Percentiles rank a stretch among this genome's conserved stretches.
Conservation (phyloP, 2,888 invertebrate species). For the Parnassius smintheus region DNA sequence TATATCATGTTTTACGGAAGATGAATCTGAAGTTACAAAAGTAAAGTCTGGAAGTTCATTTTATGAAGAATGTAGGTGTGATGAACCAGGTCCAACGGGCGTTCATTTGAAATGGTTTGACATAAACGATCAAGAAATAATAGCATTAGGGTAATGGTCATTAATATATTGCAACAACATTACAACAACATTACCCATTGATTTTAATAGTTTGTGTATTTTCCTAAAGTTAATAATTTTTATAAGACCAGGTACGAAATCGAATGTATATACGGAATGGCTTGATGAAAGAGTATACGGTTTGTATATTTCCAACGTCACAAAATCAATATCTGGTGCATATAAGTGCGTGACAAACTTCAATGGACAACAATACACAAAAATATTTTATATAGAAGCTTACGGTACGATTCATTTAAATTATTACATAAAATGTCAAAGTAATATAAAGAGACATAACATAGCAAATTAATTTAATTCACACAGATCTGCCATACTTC, state of each 20-base stretch:
- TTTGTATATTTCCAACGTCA: constrained; percentile 53
- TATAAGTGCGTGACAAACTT: constrained; percentile 57
- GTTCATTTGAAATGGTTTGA: constrained; percentile 54
- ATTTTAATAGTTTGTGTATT: constrained; percentile 19
- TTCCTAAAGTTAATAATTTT: constrained; percentile 57
- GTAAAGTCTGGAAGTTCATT: constrained; percentile 48
- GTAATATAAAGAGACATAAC: neutral
- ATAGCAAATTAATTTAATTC: neutral
- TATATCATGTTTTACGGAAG: constrained; percentile 50
- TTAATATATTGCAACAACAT: constrained; percentile 15
- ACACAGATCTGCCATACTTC: constrained; percentile 56
- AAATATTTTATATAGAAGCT: constrained; percentile 48
- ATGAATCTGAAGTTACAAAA: constrained; percentile 36
- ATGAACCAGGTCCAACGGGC: constrained; percentile 39
- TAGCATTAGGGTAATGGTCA: constrained; percentile 53
- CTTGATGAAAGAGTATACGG: constrained; percentile 42
- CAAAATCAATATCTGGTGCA: constrained; percentile 52
- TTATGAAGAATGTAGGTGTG: constrained; percentile 59
- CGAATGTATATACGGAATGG: constrained; percentile 54
- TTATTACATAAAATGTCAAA: constrained; percentile 23
- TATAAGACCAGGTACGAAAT: constrained; percentile 73
- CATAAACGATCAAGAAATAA: constrained; percentile 41
- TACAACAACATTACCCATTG: too few relatives aligned
- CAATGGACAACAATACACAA: constrained; percentile 42
- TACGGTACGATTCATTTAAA: constrained; percentile 51